Conservation (phyloP, 2,888 invertebrate genomes). For the Hartigia nigra region DNA sequence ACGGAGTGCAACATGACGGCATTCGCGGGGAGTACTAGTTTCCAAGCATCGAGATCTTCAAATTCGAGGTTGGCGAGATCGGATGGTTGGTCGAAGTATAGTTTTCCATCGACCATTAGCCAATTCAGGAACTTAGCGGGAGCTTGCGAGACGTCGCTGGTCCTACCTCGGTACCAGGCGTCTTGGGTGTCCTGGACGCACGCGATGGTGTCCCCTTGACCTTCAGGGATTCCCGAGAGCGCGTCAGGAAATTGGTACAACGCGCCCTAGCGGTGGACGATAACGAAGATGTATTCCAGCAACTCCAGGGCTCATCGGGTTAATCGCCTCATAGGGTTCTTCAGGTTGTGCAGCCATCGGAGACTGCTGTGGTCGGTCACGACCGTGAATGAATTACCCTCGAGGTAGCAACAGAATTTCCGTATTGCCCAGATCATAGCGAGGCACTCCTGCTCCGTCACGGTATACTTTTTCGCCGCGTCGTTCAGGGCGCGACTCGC, state of each 20-base stretch:
- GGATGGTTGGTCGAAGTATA: conserved; percentile 8
- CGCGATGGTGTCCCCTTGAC: neutral
- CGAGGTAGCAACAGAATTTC: conserved; percentile 33
- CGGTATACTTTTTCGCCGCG: conserved; percentile 34
- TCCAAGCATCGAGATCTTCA: conserved; percentile 11
- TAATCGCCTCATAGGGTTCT: conserved; percentile 35
- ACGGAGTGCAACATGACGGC: neutral
- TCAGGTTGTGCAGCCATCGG: conserved; percentile 33
- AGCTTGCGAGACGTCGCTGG: conserved; percentile 5
- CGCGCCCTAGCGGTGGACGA: conserved; percentile 21
- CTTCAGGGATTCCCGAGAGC: conserved; percentile 18
- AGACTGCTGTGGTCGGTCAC: conserved; percentile 41
- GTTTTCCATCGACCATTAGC: conserved; percentile 9
- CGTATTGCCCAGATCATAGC: conserved; percentile 36
- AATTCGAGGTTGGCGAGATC: neutral
- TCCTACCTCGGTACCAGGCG: conserved; percentile 13
- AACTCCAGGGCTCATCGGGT: conserved; percentile 38
- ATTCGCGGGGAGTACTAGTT: conserved; percentile 3
- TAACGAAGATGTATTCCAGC: conserved; percentile 24
- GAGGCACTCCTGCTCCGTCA: conserved; percentile 38
- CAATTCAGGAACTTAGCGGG: neutral
- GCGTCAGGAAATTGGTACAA: conserved; percentile 24
- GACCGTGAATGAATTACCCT: conserved; percentile 34
- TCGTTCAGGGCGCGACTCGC: conserved; percentile 30
- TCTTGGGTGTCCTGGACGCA: conserved; percentile 1